Evolutionary conservation across 2,888 invertebrate species (phyloP).

Genomic region (Teleogryllus oceanicus): DNA sequence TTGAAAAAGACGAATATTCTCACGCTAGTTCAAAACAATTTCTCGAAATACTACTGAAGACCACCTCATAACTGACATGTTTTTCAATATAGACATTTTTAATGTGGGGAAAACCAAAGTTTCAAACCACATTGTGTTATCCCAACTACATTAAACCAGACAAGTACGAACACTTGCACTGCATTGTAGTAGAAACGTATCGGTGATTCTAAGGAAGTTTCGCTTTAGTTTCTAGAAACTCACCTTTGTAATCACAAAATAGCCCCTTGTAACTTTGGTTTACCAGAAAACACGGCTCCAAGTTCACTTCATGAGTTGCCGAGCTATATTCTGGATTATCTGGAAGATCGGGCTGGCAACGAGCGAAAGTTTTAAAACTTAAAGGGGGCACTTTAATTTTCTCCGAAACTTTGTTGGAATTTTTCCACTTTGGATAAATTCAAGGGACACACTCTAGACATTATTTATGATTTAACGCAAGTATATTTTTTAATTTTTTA

Average conservation of each 20-base stretch:
- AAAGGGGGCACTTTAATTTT: constrained; percentile 1
- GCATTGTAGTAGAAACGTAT: no score
- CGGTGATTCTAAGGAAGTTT: no score
- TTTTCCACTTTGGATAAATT: not conserved
- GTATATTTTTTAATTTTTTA: not conserved
- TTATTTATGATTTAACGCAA: not conserved
- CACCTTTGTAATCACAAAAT: not conserved
- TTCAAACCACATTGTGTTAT: no score
- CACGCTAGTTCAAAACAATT: no score
- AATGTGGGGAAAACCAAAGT: no score
- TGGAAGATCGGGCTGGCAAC: not conserved
- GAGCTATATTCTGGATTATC: constrained; percentile 2
- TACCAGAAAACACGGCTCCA: not conserved
- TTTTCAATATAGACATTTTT: no score
- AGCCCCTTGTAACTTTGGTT: not conserved
- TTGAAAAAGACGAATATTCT: no score
- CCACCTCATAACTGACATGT: no score
- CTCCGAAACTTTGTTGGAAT: not conserved
- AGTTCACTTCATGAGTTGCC: not conserved
- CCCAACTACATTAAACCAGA: no score
- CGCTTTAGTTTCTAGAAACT: no score
- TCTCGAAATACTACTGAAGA: no score
- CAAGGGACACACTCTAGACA: not conserved
- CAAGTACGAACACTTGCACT: no score
- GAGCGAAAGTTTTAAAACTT: not conserved